Base-by-base conservation (phyloP, 2,113 vertebrate genomes). In the Upupa epops region DNA sequence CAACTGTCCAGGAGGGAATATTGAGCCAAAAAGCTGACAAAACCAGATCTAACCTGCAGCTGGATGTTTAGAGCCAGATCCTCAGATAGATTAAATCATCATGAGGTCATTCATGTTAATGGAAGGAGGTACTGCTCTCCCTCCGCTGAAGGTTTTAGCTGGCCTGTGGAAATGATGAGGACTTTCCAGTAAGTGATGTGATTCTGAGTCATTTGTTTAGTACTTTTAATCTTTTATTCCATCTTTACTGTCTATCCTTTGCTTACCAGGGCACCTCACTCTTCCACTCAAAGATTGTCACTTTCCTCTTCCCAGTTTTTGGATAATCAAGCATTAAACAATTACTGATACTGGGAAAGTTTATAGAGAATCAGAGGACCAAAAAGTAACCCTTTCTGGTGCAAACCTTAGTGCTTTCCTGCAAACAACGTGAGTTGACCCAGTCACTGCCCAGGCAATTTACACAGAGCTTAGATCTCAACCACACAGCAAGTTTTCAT, bases 171-270 rank as follows among this genome's bases (percentile, higher is more conserved):
- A 94, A 84, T 51, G 26, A 78, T 60, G 76, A 81, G 17, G 28
- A 10, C 14, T 86, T 94, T 96, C 93, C 92, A 95, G 61, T 3
- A 31, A 93, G 59, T 95, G 92, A 96, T 90, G 89, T 90, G 77
- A 95, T 95, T 91, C 66, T 95, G 81, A 96, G 78, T 96, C 82
- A 95, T 42, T 92, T 75, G 52, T 93, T 95, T 88, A 82, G 76
- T 59, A 71, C 49, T 54, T 81, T 58, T 93, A 89, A 86, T 71
- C n/a, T 88, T 94, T 90, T 90, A 46, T 86, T 90, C 58, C 32
- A 34, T 75, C 88, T 91, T 94, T 78, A 84, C 32, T 29, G 7
- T 49, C 69, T 80, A 22, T 60, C 22, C 31, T 88, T 95, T 1
- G 2, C 46, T 63, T 66, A 81, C 13, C 20, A 36, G 34, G 10